These are phyloP conservation scores for Myotis daubentonii DNA, from an alignment of 2,797 vertebrate species.

Conservation along the genomic window DNA sequence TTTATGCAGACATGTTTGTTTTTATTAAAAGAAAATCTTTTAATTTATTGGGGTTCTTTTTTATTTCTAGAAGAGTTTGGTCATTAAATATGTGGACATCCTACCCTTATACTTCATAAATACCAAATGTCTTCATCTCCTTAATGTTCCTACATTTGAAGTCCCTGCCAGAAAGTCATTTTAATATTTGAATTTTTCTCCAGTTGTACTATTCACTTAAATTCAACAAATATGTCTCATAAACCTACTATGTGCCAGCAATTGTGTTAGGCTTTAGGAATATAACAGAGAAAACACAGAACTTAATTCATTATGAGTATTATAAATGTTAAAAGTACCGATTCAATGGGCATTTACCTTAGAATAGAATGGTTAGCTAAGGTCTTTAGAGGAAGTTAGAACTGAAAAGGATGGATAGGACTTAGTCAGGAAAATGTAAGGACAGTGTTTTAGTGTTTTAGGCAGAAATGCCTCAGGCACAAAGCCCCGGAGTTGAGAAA, in stretches of 20 bases:
- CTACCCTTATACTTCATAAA: neutral
- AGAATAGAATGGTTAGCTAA: neutral
- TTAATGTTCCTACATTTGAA: neutral
- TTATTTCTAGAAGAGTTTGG: neutral
- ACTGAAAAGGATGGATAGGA: neutral
- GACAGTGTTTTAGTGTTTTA: neutral
- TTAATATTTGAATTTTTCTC: neutral
- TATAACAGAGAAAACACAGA: neutral
- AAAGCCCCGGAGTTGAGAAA: neutral
- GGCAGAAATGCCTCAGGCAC: neutral
- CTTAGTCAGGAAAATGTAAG: neutral
- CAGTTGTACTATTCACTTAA: neutral
- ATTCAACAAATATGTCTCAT: slow-evolving; percentile 13
- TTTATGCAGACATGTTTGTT: neutral
- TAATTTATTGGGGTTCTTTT: neutral
- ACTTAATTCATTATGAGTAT: neutral
- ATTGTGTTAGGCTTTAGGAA: neutral
- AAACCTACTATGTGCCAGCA: neutral
- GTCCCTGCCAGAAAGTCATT: neutral
- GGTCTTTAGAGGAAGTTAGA: neutral
- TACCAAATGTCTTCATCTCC: neutral
- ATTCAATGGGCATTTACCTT: accelerated
- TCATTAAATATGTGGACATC: neutral
- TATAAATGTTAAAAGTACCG: accelerated
- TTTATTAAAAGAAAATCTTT: neutral